Evolutionary conservation across 2,113 vertebrate genomes (phyloP).

Genomic region (Jacana jacana): DNA sequence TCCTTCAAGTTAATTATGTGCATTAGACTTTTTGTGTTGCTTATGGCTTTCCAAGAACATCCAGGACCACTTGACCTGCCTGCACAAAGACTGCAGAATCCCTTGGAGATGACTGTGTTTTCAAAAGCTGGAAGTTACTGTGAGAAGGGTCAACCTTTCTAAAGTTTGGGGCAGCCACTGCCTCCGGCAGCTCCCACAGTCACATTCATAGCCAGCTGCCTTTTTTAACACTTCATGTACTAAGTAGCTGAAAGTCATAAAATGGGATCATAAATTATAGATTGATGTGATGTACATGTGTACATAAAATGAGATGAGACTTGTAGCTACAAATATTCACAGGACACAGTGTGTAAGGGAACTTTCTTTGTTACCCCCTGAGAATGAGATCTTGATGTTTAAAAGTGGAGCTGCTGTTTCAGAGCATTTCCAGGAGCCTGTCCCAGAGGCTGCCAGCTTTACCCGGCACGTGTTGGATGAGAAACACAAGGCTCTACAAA

Average conservation of each 20-base stretch:
- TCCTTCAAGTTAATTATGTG: neutral
- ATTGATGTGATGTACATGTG: too few relatives aligned
- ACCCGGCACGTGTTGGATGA: neutral
- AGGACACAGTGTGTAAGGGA: neutral
- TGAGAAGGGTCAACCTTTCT: neutral
- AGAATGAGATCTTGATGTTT: neutral
- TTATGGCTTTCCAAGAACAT: neutral
- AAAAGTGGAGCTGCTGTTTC: neutral
- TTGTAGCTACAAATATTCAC: neutral
- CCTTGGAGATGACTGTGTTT: neutral
- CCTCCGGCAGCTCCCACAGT: neutral
- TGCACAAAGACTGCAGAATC: neutral
- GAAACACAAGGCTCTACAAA: neutral
- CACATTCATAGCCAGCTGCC: neutral
- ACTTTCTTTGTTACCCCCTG: neutral
- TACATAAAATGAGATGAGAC: neutral
- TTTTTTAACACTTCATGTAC: neutral
- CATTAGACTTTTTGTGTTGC: neutral
- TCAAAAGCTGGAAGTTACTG: neutral
- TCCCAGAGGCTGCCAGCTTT: neutral
- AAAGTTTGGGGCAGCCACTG: neutral
- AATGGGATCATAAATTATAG: neutral
- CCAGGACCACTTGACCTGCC: neutral
- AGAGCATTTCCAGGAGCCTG: neutral
- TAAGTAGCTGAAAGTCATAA: neutral